phyloP scores from a whole-genome alignment of 2,797 vertebrate genomes.

The Acanthiza pusilla region DNA sequence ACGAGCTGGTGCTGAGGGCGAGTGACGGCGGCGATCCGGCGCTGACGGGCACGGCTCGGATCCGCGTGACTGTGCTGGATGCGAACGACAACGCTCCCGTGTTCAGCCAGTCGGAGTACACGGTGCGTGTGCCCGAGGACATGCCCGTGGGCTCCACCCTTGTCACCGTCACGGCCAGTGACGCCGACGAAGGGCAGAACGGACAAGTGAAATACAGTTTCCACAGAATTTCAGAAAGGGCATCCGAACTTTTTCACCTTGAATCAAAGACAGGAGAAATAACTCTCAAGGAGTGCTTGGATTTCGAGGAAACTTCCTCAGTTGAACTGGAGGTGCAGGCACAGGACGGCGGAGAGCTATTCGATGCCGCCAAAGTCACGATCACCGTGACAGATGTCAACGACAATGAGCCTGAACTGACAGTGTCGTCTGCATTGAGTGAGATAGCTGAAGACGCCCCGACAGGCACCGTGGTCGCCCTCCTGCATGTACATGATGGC shows the following conservation, averaged over 20 bases:
- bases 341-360: no score
- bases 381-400: no score
- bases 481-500: conserved; percentile 72
- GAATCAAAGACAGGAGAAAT: no score
- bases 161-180: conserved; percentile 38
- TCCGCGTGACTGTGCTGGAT: background rate
- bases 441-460: conserved; percentile 73
- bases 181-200: conserved; percentile 67
- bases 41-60: conserved; percentile 61
- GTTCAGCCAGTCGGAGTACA: background rate
- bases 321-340: no score
- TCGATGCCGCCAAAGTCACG: no score
- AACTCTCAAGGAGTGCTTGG: no score
- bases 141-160: conserved; percentile 56
- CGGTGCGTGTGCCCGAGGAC: background rate
- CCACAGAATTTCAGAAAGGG: no score
- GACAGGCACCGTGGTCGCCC: conserved; percentile 75
- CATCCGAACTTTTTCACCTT: no score
- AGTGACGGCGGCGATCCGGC: background rate
- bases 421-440: conserved; percentile 74
- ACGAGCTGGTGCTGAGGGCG: background rate
- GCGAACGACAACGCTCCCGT: background rate
- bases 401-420: no score
- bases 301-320: no score
- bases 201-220: accelerated